Percentiles rank a stretch among this genome's conserved stretches.
Evolutionary conservation across 2,888 invertebrate species (phyloP).

Genomic region (Caenorhabditis sp.): DNA sequence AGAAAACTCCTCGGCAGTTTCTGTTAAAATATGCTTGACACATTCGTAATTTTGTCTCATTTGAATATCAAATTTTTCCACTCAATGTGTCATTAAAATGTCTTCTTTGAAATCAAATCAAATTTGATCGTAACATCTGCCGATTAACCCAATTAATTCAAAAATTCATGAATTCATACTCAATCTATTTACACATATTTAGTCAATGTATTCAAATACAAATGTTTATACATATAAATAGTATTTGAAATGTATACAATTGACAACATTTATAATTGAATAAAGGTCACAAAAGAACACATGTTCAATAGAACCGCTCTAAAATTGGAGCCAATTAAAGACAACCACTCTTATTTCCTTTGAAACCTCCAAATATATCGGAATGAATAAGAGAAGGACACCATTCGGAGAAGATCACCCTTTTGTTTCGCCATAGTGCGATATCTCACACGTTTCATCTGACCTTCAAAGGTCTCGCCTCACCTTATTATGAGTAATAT

Average conservation of each 20-base stretch:
- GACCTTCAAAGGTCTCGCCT: slow-evolving; percentile 16
- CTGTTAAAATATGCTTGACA: too few species aligned
- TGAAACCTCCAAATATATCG: slow-evolving; percentile 1
- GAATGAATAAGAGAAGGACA: background rate
- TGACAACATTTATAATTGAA: background rate
- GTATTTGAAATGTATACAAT: background rate
- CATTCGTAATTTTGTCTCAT: too few species aligned
- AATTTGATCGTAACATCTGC: background rate
- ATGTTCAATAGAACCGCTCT: background rate
- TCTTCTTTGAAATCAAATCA: background rate
- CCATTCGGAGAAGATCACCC: background rate
- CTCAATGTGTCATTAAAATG: background rate
- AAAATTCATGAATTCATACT: background rate
- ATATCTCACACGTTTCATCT: slow-evolving; percentile 43
- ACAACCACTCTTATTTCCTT: background rate
- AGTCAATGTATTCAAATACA: background rate
- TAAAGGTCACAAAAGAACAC: background rate
- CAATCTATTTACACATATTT: background rate
- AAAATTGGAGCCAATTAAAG: slow-evolving; percentile 28
- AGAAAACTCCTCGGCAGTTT: too few species aligned
- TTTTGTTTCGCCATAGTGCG: slow-evolving; percentile 26
- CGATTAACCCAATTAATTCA: background rate
- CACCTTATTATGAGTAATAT: background rate
- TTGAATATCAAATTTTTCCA: too few species aligned
- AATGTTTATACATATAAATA: background rate